Evolutionary conservation across 2,113 vertebrate genomes (phyloP), one percentile per base, ranked within the genome.

Genomic region (Amphilophus citrinellus): DNA sequence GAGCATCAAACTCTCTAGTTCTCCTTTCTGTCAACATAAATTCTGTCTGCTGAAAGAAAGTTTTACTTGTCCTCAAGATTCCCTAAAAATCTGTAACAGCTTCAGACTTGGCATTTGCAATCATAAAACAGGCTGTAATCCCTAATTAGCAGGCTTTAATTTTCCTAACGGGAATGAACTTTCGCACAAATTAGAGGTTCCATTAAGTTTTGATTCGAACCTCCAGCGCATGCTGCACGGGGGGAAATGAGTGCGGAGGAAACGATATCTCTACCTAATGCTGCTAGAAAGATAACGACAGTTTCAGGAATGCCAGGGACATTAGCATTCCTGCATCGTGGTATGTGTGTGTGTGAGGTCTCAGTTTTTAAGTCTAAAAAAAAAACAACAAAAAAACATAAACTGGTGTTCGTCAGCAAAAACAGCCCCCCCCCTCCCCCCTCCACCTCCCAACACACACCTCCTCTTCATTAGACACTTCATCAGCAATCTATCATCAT

Each of bases 391-490:
- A 32, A 37, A 76, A 85, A 84, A 39, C 65, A 71, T 37, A 88
- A 93, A 81, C 78, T 90, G 87, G 86, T 56, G 77, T 89, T 92
- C 61, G 86, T 93, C 94, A 95, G 93, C 90, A 91, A 87, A 91
- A 91, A 73, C n/a, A 35, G 22, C 20, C 11, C 60, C 32, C 53
- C 53, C 50, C 11, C 60, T 27, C 53, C 53, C 50, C 39, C 39
- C 37, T 39, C 37, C 37, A 10, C 37, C 10, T 2, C 42, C 50
- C 24, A 73, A 73, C 44, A n/a, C 66, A 73, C 47, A 27, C 44
- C 88, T 88, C 88, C 80, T 86, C 65, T 93, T 95, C 90, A 95
- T 95, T 94, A 95, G 87, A 93, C 88, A 93, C 89, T 91, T 95
- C 92, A 95, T 96, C 93, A 94, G 92, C 87, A 90, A 93, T 93